These are phyloP conservation scores for Mionectes macconnelli DNA, from an alignment of 2,113 vertebrate genomes.

Conservation along the genomic window DNA sequence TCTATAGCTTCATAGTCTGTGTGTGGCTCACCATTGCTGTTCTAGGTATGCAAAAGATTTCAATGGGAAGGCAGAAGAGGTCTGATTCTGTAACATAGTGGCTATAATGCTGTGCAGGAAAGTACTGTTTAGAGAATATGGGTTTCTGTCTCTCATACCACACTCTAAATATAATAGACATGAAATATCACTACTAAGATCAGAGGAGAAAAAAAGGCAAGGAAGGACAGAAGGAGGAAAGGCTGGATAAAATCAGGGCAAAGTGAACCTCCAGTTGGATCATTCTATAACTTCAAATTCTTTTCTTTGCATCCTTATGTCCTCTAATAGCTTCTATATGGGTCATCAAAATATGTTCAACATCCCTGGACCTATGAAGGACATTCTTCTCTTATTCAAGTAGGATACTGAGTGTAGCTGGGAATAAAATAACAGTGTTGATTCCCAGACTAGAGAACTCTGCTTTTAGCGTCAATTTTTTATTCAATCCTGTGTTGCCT, in stretches of 20 bases:
- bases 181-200: background rate
- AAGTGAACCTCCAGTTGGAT: background rate
- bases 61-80: background rate
- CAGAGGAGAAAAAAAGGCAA: background rate
- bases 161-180: background rate
- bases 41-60: background rate
- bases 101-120: background rate
- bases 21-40: background rate
- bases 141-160: background rate
- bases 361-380: background rate
- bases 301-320: background rate
- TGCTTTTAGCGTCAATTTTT: conserved; percentile 65
- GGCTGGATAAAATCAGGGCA: background rate
- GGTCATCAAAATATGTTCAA: conserved; percentile 3
- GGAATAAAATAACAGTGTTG: conserved; percentile 66
- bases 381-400: conserved; percentile 42
- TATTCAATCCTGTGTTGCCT: conserved; percentile 64
- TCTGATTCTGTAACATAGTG: background rate
- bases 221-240: background rate
- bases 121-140: background rate
- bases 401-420: conserved; percentile 48
- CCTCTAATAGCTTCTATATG: background rate
- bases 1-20: background rate
- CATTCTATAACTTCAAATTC: background rate
- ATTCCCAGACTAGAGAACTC: conserved; percentile 68